Conservation (phyloP, 2,797 vertebrate species). For the Novumbra hubbsi region DNA sequence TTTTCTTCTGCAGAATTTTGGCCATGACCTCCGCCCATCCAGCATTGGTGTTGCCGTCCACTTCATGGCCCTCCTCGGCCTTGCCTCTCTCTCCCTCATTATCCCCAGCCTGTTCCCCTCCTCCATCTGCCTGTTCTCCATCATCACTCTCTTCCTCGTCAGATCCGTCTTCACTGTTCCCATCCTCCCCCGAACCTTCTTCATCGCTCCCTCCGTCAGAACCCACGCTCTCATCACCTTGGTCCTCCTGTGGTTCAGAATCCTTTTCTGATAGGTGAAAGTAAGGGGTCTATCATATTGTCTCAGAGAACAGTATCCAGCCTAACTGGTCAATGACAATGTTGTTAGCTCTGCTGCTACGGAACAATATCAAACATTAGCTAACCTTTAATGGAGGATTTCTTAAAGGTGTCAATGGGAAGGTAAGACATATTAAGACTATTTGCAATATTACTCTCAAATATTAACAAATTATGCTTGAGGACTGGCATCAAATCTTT, state of each 20-base stretch:
- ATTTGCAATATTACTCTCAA: no score
- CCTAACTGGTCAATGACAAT: not conserved
- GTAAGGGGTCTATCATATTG: not conserved
- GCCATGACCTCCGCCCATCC: conserved; percentile 97
- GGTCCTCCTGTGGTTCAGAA: conserved; percentile 13
- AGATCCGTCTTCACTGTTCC: conserved; percentile 9
- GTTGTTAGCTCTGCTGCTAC: not conserved
- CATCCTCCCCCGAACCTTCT: conserved; percentile 17
- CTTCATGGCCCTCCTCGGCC: conserved; percentile 36
- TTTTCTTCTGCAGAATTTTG: conserved; percentile 85
- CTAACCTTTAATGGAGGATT: not conserved
- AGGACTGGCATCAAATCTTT: no score
- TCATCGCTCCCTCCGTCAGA: conserved; percentile 25
- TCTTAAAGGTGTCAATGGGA: not conserved
- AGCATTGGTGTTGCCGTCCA: conserved; percentile 54
- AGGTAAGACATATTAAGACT: not conserved
- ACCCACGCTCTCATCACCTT: conserved; percentile 7
- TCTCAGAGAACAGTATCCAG: not conserved
- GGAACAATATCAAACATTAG: no score
- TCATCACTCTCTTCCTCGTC: conserved; percentile 18
- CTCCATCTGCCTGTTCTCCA: conserved; percentile 31
- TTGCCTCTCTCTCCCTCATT: conserved; percentile 18
- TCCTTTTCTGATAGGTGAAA: not conserved
- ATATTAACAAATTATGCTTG: no score
- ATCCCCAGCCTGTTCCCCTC: conserved; percentile 15